These are phyloP conservation scores for Drosophila albomicans DNA, from an alignment of 1,140 invertebrate species.

Conservation along the genomic window DNA sequence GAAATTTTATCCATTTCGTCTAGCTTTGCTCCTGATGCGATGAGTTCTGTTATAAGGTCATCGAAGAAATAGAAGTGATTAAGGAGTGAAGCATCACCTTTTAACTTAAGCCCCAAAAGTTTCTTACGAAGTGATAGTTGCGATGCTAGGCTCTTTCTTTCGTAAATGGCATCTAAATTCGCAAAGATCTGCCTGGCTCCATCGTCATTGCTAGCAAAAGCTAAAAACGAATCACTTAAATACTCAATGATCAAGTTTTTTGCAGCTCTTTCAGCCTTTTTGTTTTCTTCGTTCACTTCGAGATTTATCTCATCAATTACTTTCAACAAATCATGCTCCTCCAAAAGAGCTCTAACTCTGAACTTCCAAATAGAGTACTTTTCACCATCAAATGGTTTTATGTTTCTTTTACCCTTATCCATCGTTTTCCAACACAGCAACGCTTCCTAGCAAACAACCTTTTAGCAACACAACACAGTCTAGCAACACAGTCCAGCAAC, in stretches of 20 bases:
- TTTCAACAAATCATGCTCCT: background rate
- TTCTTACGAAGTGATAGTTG: slow-evolving; percentile 75
- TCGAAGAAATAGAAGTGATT: slow-evolving; percentile 83
- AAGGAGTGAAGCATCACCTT: slow-evolving; percentile 69
- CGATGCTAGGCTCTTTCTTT: no score
- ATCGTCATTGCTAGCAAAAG: slow-evolving; percentile 65
- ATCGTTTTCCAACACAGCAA: background rate
- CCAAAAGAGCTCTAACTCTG: background rate
- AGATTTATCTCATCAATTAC: slow-evolving; percentile 4
- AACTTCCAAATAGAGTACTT: slow-evolving; percentile 33
- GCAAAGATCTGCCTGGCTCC: slow-evolving; percentile 69
- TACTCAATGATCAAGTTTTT: slow-evolving; percentile 78
- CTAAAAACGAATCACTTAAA: slow-evolving; percentile 77
- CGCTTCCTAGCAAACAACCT: no score
- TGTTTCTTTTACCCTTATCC: slow-evolving; percentile 21
- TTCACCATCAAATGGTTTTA: slow-evolving; percentile 22
- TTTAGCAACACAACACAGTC: no score
- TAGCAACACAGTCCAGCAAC: no score
- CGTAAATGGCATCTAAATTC: no score
- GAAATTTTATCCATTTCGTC: slow-evolving; percentile 79
- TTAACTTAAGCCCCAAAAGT: slow-evolving; percentile 79
- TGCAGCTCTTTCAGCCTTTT: slow-evolving; percentile 54
- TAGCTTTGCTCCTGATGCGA: slow-evolving; percentile 80
- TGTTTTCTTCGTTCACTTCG: slow-evolving; percentile 32
- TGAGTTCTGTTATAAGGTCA: slow-evolving; percentile 27